These are phyloP conservation scores for Parelbella ahira DNA, from an alignment of 2,888 invertebrate genomes.

Conservation along the genomic window DNA sequence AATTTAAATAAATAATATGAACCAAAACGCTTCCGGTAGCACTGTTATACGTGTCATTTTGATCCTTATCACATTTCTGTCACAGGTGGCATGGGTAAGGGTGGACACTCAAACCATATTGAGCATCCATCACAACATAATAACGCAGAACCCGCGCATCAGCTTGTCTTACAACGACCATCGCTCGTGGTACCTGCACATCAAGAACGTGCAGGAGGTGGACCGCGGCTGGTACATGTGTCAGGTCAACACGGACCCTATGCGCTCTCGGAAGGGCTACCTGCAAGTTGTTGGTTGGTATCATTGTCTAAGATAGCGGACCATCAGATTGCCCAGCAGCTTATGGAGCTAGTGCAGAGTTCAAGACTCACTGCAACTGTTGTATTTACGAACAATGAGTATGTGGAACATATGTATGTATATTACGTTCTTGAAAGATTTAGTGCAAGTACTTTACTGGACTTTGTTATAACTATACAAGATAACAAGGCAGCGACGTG, in stretches of 20 bases:
- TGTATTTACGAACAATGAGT: no score
- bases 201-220: constrained; percentile 91
- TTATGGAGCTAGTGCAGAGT: no score
- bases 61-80: not conserved
- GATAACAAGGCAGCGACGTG: no score
- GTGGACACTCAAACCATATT: constrained; percentile 96
- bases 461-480: no score
- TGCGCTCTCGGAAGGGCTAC: constrained; percentile 93
- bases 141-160: constrained; percentile 94
- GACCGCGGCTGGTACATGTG: constrained; percentile 97
- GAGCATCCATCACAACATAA: constrained; percentile 94
- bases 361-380: no score
- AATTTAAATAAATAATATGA: no score
- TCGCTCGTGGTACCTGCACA: constrained; percentile 94
- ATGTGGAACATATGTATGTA: no score
- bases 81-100: constrained; percentile 94
- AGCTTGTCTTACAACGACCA: constrained; percentile 93
- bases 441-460: no score
- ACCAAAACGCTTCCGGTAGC: no score
- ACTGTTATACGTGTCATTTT: not conserved
- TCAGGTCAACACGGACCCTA: constrained; percentile 96
- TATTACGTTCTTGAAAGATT: no score
- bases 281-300: constrained; percentile 93
- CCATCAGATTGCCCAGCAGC: no score
- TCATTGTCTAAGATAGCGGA: no score